Percentiles rank a stretch among this genome's conserved stretches.
phyloP scores from a whole-genome alignment of 1,140 invertebrate genomes.

The Eumeta japonica region DNA sequence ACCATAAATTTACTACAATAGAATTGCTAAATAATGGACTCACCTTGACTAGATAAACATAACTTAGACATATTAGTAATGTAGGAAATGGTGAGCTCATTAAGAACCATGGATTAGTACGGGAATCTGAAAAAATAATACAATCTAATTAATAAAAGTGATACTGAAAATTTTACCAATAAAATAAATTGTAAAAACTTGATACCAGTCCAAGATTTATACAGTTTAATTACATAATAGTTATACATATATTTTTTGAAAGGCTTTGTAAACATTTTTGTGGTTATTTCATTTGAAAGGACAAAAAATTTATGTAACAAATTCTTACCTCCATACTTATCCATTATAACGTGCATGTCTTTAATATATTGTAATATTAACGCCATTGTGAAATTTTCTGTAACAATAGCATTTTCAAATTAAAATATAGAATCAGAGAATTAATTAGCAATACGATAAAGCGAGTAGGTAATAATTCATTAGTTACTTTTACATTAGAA shows the following conservation, averaged over 20 bases:
- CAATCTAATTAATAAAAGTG: constrained; percentile 7
- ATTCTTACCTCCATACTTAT: constrained; percentile 58
- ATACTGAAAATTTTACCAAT: background rate
- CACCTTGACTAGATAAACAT: constrained; percentile 77
- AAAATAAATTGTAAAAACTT: background rate
- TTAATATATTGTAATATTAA: constrained; percentile 52
- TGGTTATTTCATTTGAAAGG: background rate
- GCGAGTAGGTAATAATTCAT: too few relatives aligned
- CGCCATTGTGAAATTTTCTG: constrained; percentile 52
- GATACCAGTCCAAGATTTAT: background rate
- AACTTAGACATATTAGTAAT: constrained; percentile 71
- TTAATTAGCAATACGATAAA: too few relatives aligned
- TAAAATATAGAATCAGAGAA: too few relatives aligned
- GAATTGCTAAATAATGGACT: constrained; percentile 9
- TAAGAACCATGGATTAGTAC: constrained; percentile 79
- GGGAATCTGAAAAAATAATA: constrained; percentile 63
- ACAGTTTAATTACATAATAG: background rate
- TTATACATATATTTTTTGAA: background rate
- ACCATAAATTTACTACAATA: background rate
- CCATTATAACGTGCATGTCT: constrained; percentile 52
- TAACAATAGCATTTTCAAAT: too few relatives aligned
- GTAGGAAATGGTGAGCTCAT: constrained; percentile 84
- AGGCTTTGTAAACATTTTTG: background rate
- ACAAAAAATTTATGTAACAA: constrained; percentile 3
- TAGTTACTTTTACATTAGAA: too few relatives aligned